Conservation (phyloP, 2,888 invertebrate species). For the Deilephila porcellus region DNA sequence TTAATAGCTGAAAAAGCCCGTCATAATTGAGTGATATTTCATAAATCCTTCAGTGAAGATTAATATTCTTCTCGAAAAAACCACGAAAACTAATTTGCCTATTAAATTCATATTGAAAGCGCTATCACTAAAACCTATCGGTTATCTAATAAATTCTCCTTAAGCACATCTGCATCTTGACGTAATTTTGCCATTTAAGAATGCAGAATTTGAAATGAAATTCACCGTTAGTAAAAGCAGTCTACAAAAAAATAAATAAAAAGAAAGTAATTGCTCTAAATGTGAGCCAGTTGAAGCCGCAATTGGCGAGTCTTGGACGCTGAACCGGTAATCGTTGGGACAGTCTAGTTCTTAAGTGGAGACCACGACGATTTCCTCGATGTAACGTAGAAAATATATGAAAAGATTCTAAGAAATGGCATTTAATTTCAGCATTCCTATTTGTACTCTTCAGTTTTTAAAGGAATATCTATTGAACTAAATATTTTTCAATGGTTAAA, state of each 20-base stretch:
- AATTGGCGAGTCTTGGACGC: constrained; percentile 21
- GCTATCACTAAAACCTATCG: too few species aligned
- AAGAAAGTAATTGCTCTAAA: constrained; percentile 21
- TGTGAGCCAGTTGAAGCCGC: constrained; percentile 4
- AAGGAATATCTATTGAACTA: neutral
- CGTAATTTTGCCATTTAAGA: neutral
- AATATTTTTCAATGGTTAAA: too few species aligned
- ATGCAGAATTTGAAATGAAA: neutral
- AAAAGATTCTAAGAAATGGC: neutral
- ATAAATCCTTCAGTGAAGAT: too few species aligned
- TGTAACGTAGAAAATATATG: constrained; percentile 10
- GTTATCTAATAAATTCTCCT: neutral
- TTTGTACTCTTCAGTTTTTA: neutral
- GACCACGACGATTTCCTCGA: constrained; percentile 10
- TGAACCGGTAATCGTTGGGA: constrained; percentile 18
- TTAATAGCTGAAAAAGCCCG: too few species aligned
- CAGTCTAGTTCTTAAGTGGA: constrained; percentile 22
- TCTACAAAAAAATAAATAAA: constrained; percentile 7
- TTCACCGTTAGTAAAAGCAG: constrained; percentile 14
- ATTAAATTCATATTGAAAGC: too few species aligned
- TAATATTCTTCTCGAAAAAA: too few species aligned
- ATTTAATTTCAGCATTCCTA: neutral
- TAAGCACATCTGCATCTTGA: neutral
- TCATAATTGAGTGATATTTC: too few species aligned
- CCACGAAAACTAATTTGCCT: too few species aligned